Evolutionary conservation across 2,113 vertebrate genomes (phyloP), one percentile per base, ranked within the genome.

Genomic region (Brachionichthys hirsutus): DNA sequence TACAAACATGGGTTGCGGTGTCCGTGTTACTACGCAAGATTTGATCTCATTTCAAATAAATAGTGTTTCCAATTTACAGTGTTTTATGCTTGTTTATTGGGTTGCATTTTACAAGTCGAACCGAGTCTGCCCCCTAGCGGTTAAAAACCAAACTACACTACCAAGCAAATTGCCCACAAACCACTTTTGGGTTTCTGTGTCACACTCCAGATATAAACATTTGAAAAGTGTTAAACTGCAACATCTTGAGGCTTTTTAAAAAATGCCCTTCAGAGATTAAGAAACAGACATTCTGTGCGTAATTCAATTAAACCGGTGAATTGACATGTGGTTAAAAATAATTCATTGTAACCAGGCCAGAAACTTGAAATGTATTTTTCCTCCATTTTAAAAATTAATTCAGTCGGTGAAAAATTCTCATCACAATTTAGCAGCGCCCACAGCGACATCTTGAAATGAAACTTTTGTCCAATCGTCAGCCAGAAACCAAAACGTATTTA

Each of bases 111-210:
- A 6, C 46, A 41, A 8, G 20, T 2, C 1, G 36, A 1, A 67
- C n/a, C 24, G 0, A 62, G 35, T 0, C 78, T 84, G 82, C 73
- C 81, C 59, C 62, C 88, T 83, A 62, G 82, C 86, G 88, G 56
- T n/a, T 7, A 5, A 14, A 47, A 45, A 20, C 12, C 9, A 16
- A 70, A 68, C 38, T 7, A 49, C 15, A 64, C 13, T 24, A 15
- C 51, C 45, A 12, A 13, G n/a, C 12, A 34, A n/a, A 9, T 18
- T 47, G n/a, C 11, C 46, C 6, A 17, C 34, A 35, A 35, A 35
- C 9, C 34, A 35, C 5, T 6, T 9, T 6, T 38, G 36, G 36
- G 36, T 9, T 38, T 12, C 12, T 38, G 3, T 10, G 36, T 9
- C 36, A 12, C 12, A 40, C 13, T 40, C 13, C 12, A 46, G 43